Percentiles rank a stretch among this genome's conserved stretches.
Conservation (phyloP, 2,888 invertebrate genomes). For the Apamea epomidion region DNA sequence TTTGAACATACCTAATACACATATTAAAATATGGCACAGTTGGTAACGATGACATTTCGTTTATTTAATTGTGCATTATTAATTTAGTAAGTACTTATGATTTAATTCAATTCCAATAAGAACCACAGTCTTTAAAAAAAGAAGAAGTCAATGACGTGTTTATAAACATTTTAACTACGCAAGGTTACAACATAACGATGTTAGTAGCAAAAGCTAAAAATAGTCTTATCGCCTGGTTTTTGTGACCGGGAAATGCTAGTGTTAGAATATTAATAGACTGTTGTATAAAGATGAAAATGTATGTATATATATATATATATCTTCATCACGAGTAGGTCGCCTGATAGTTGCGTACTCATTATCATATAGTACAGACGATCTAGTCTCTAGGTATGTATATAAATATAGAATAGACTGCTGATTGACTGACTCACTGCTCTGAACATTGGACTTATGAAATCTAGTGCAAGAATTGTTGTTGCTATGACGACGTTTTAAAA, state of each 20-base stretch:
- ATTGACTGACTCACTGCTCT: slow-evolving; percentile 48
- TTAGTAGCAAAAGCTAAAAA: slow-evolving; percentile 37
- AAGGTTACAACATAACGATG: slow-evolving; percentile 50
- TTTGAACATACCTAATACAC: neutral
- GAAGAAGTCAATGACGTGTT: slow-evolving; percentile 8
- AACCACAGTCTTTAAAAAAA: neutral
- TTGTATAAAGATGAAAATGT: slow-evolving; percentile 28
- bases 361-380: slow-evolving; percentile 29
- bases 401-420: slow-evolving; percentile 29
- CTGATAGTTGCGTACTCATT: slow-evolving; percentile 32
- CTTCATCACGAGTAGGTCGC: slow-evolving; percentile 37
- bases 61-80: neutral
- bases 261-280: slow-evolving; percentile 47
- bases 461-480: slow-evolving; percentile 17
- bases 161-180: slow-evolving; percentile 25
- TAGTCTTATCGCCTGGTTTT: slow-evolving; percentile 46
- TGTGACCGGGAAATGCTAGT: slow-evolving; percentile 49
- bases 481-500: slow-evolving; percentile 23
- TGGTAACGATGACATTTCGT: neutral
- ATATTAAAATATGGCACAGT: neutral
- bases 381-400: slow-evolving; percentile 37
- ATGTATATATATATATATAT: no score
- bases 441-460: slow-evolving; percentile 35
- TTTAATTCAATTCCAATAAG: slow-evolving; percentile 33
- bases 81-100: slow-evolving; percentile 9